Base-by-base conservation (phyloP, 2,113 vertebrate genomes). In the Xenopus borealis region DNA sequence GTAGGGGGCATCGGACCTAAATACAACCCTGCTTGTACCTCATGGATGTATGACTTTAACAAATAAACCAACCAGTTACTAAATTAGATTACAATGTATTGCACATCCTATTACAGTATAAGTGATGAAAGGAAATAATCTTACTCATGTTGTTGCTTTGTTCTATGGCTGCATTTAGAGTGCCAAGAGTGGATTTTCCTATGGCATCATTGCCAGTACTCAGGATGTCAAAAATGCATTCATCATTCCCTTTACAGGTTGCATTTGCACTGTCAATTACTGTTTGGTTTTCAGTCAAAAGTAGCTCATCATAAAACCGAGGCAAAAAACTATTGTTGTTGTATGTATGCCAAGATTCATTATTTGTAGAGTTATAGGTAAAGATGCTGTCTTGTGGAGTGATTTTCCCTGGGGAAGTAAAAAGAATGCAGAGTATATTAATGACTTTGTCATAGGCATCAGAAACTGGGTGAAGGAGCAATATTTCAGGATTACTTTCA, bases 311-410 rank as follows among this genome's bases (percentile, higher is more conserved):
- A 20, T 80, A 80, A 75, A 80, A 80, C 23, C 23, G 27, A 12
- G 79, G 79, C 20, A 78, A 76, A 80, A 80, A 80, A 23, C 65
- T 78, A 23, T 80, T 80, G 40, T 80, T 75, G 55, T 80, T 80
- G 52, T 74, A 80, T 12, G 79, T 80, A 46, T 73, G 19, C 79
- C 79, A 80, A 33, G 66, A 62, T 59, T 80, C 79, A 17, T 53
- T 71, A 13, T 16, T 8, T 16, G 75, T 53, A 13, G 53, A 46
- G 47, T 80, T 75, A 40, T 80, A 80, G 16, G 52, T 75, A 62
- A 80, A 80, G n/a, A 80, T 23, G 23, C 61, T 80, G 62, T 30
- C 18, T 12, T 40, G 46, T 4, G 23, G 44, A 6, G 66, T 78
- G 2, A 53, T 80, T 78, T 78, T 78, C 79, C 79, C 79, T 80